Base-by-base conservation (phyloP, 2,797 vertebrate species). In the Enteromius viviparus region DNA sequence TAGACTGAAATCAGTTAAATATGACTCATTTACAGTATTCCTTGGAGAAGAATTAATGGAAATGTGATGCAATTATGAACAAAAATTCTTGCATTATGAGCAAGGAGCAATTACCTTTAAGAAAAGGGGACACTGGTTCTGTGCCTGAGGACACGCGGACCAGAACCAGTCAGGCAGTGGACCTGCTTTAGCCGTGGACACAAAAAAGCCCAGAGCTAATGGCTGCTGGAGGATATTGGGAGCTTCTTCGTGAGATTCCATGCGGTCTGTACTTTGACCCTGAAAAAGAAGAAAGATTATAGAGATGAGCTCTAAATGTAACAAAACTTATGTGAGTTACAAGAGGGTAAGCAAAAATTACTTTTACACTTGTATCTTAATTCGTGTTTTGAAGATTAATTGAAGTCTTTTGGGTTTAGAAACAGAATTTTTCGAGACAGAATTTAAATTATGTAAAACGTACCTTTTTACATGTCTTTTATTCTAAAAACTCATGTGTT, bases 41-140 rank as follows among this genome's bases (percentile, higher is more conserved):
- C 11, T 0, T 34, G 1, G 12, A 6, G 12, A n/a, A 26, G 14
- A 76, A 76, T 58, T 4, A 68, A 68, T 23, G 15, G 4, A 55
- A 68, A 68, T 51, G 17, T 47, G 8, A 34, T 12, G 23, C 62
- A 26, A 53, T 78, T 2, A 29, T n/a, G 2, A 53, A n/a, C 70
- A 55, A 53, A 53, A 42, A 42, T 42, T 6, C 6, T 60, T 60
- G 8, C 9, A 58, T 58, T 75, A 8, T 37, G n/a, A 62, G 29
- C 11, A 6, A 42, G 42, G 37, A 49, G 23, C 9, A 40, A 26
- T 42, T 23, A 99, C 97, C 97, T 99, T 99, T 94, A 99, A 96
- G 93, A 98, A 99, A 91, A 99, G 96, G 82, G 97, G 97, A 94
- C 97, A 98, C 95, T 98, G 97, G 95, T 97, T 97, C 96, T 99